A percentile compares a stretch with the other conserved stretches of the same genome.
phyloP scores from a whole-genome alignment of 2,113 vertebrate species.

The Thomomys bottae region DNA sequence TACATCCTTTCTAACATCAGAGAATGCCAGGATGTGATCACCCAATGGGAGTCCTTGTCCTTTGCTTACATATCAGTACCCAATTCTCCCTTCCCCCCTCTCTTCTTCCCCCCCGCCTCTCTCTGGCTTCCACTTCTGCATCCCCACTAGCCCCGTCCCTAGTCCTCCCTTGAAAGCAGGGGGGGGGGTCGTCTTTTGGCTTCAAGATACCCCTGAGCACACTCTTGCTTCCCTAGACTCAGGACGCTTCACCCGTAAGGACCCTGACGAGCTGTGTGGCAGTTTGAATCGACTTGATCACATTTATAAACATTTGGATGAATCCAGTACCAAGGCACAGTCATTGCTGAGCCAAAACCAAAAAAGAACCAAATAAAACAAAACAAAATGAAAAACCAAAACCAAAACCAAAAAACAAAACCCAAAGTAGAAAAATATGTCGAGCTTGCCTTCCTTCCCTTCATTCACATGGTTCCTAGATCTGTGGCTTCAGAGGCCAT shows the following conservation, averaged over 20 bases:
- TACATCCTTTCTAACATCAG: background rate
- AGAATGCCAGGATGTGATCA: background rate
- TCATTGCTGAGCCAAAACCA: slow-evolving; percentile 51
- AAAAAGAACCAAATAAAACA: too few relatives aligned
- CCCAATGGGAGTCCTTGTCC: background rate
- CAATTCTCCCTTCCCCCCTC: too few relatives aligned
- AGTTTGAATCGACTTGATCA: slow-evolving; percentile 55
- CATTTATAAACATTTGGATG: slow-evolving; percentile 57
- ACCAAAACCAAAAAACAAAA: slow-evolving; percentile 39
- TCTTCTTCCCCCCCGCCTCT: background rate
- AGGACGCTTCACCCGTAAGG: background rate
- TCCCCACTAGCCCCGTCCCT: background rate
- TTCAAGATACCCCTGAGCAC: slow-evolving; percentile 9
- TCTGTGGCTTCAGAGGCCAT: slow-evolving; percentile 57
- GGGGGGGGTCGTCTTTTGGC: background rate
- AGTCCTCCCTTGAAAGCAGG: background rate
- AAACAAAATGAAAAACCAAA: too few relatives aligned
- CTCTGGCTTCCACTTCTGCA: background rate
- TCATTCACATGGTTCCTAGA: slow-evolving; percentile 30
- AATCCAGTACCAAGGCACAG: background rate
- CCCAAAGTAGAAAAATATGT: too few relatives aligned
- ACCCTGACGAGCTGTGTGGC: slow-evolving; percentile 58
- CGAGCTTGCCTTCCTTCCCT: slow-evolving; percentile 52
- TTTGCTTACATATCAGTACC: too few relatives aligned
- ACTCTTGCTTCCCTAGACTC: background rate